Base-by-base conservation (phyloP, 2,113 vertebrate genomes). In the Craseonycteris thonglongyai region DNA sequence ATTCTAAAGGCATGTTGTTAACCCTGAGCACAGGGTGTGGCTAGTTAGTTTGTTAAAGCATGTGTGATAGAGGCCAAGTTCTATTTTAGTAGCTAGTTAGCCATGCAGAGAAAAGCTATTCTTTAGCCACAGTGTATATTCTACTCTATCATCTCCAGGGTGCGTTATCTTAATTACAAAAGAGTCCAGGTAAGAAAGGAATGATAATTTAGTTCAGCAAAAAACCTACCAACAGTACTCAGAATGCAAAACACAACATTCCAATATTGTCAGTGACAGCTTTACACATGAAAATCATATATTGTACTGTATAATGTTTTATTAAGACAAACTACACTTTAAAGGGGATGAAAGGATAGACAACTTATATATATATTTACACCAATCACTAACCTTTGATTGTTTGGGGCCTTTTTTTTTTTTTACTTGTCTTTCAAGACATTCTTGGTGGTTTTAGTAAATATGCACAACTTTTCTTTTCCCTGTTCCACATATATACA, bases 11-110 rank as follows among this genome's bases (percentile, higher is more conserved):
- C 59, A 42, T 38, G 18, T 40, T 45, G 13, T 82, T 65, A 86
- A 56, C 88, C 26, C 51, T 45, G 42, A 76, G 74, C 49, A 6
- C 30, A 56, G 40, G 26, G 35, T 75, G 49, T 59, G 61, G 13
- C 59, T 81, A 71, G 66, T 65, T 14, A 38, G 61, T n/a, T 86
- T 74, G 66, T 56, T 68, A 78, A 81, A 88, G 68, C 19, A 2
- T 30, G 54, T 66, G 30, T 71, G 79, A 45, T 74, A 82, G 80
- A 91, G 68, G 49, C 47, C 58, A 79, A 40, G 26, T 69, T 88
- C 72, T 97, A 84, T 91, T 94, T 96, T 87, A 56, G 87, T 80
- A 83, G 35, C 65, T 91, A 65, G 56, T 90, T 85, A 94, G 75
- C 86, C 87, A 79, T 28, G 8, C 76, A 82, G 65, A 90, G 49